Conservation (phyloP, 2,797 vertebrate genomes). For the Catostomus latipinnis region DNA sequence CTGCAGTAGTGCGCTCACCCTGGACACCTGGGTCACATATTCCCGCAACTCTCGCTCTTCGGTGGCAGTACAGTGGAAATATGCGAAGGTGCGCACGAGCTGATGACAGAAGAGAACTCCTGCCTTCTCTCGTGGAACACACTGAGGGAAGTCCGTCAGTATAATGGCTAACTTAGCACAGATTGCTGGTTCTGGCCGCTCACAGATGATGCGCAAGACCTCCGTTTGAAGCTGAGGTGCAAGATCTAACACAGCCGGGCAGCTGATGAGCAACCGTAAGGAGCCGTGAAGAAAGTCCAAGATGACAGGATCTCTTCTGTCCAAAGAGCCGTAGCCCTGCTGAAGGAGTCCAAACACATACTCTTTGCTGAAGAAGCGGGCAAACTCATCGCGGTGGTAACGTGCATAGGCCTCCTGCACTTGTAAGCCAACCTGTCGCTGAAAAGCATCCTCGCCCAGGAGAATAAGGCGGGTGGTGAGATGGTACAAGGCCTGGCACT, state of each 20-base stretch:
- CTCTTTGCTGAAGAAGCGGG: conserved; percentile 88
- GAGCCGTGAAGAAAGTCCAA: conserved; percentile 93
- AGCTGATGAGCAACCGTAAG: conserved; percentile 93
- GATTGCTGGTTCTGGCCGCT: conserved; percentile 86
- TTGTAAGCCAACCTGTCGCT: conserved; percentile 92
- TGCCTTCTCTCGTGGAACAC: conserved; percentile 89
- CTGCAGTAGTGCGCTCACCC: conserved; percentile 90
- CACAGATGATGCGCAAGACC: conserved; percentile 91
- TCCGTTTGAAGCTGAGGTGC: conserved; percentile 90
- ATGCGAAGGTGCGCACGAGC: conserved; percentile 93
- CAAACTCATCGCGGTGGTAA: conserved; percentile 92
- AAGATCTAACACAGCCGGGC: conserved; percentile 93
- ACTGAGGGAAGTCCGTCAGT: conserved; percentile 93
- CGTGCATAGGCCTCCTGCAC: conserved; percentile 96
- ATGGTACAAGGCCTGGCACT: conserved; percentile 91
- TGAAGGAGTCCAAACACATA: conserved; percentile 89
- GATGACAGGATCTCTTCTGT: conserved; percentile 86
- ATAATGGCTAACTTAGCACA: conserved; percentile 90
- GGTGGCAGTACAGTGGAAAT: conserved; percentile 88
- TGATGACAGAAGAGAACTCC: conserved; percentile 93
- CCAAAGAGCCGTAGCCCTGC: conserved; percentile 86
- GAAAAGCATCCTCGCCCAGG: conserved; percentile 89
- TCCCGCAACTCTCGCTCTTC: conserved; percentile 90
- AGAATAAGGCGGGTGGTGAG: conserved; percentile 91
- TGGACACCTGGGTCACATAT: conserved; percentile 92